Conservation (phyloP, 2,888 invertebrate genomes). For the Alviniconcha strummeri region DNA sequence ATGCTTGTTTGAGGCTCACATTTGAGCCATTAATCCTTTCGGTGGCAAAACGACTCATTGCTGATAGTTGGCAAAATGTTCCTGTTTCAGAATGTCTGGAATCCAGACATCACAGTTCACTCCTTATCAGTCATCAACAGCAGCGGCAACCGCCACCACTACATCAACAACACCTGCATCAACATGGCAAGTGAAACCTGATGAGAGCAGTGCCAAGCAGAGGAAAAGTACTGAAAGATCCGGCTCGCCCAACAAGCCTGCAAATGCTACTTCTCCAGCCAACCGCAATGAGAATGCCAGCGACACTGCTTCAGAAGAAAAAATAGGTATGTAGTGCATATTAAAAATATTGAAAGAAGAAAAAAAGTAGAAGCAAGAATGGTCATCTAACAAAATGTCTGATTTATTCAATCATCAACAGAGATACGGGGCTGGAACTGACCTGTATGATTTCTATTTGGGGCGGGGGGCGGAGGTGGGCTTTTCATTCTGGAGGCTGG, state of each 20-base stretch:
- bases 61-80: background rate
- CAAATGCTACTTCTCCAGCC: background rate
- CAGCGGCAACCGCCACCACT: background rate
- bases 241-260: too few species aligned
- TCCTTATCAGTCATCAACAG: background rate
- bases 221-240: background rate
- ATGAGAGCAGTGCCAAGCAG: constrained; percentile 5
- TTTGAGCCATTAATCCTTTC: too few species aligned
- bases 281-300: background rate
- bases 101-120: constrained; percentile 13
- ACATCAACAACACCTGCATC: background rate
- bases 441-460: too few species aligned
- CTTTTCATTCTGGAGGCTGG: too few species aligned
- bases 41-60: too few species aligned
- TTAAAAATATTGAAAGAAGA: background rate
- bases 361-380: too few species aligned
- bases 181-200: background rate
- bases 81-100: constrained; percentile 25
- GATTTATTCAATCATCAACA: too few species aligned
- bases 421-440: too few species aligned
- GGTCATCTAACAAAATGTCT: too few species aligned
- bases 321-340: background rate
- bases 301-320: constrained; percentile 9
- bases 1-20: too few species aligned
- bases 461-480: too few species aligned